Conservation (phyloP, 2,888 invertebrate species). For the Teleogryllus oceanicus region DNA sequence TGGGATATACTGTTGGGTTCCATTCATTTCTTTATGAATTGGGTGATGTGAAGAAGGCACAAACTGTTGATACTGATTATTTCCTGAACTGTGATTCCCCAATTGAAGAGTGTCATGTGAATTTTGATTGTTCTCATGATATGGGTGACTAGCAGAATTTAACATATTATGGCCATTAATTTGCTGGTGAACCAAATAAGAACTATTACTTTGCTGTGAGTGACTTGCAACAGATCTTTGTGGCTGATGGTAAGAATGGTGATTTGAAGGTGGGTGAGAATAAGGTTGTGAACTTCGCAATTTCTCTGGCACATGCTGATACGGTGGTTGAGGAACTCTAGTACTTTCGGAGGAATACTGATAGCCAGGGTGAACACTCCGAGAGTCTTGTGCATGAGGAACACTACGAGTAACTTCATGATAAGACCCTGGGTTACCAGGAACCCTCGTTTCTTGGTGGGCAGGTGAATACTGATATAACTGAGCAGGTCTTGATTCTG, state of each 20-base stretch:
- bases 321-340: conserved; percentile 22
- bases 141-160: neutral
- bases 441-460: neutral
- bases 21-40: neutral
- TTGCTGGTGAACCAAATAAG: conserved; percentile 21
- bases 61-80: neutral
- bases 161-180: neutral
- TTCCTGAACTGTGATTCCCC: neutral
- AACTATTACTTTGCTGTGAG: neutral
- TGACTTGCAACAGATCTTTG: conserved; percentile 23
- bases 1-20: neutral
- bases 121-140: neutral
- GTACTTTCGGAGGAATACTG: neutral
- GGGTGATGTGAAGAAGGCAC: neutral
- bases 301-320: conserved; percentile 24
- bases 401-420: neutral
- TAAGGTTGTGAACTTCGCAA: neutral
- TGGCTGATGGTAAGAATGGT: conserved; percentile 24
- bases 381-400: conserved; percentile 4
- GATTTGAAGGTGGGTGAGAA: conserved; percentile 4
- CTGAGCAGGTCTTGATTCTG: neutral
- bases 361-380: neutral
- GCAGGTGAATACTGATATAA: conserved; percentile 12
- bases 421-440: neutral
- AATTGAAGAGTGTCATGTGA: neutral